Evolutionary conservation across 2,113 vertebrate species (phyloP), one percentile per base, ranked within the genome.

Genomic region (Syngnathoides biaculeatus): DNA sequence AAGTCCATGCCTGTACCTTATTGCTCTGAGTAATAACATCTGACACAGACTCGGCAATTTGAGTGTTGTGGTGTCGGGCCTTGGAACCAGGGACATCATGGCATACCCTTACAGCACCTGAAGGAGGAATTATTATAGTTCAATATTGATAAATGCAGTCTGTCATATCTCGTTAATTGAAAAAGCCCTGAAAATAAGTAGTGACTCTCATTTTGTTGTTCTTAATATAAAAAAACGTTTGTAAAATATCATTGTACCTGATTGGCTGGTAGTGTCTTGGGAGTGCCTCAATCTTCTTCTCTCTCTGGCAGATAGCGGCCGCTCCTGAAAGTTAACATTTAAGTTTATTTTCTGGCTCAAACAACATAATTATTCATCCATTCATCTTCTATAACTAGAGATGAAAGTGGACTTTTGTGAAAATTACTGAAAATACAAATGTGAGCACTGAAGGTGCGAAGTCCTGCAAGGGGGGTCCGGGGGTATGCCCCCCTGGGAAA

Each of bases 241-340:
- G n/a, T 19, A 24, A 10, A 20, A 62, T 12, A 5, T 39, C 48
- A 58, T 4, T 35, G 83, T 90, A 96, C 94, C 94, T 91, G 89
- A 82, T 38, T 92, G 86, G 72, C 77, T 70, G 68, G 75, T 57
- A 35, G 88, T 91, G 68, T 97, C 95, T 72, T 82, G 92, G 26
- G 93, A 95, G 72, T 95, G 95, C 78, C 95, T 98, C 70, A 99
- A 91, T 77, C 96, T 85, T 74, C 97, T 92, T 47, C 97, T 93
- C 79, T 99, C 97, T 90, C 97, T 92, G 20, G 97, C 97, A 63
- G 96, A 94, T 72, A 98, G 84, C 30, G 92, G 96, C 5, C 95
- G 92, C 45, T 88, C 92, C 95, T 97, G 92, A 65, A 63, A 80
- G 60, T 10, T 7, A 66, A 65, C 50, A 64, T 59, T 22, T 52